These are phyloP conservation scores for Hyles lineata DNA, from an alignment of 2,888 invertebrate genomes.

Conservation along the genomic window DNA sequence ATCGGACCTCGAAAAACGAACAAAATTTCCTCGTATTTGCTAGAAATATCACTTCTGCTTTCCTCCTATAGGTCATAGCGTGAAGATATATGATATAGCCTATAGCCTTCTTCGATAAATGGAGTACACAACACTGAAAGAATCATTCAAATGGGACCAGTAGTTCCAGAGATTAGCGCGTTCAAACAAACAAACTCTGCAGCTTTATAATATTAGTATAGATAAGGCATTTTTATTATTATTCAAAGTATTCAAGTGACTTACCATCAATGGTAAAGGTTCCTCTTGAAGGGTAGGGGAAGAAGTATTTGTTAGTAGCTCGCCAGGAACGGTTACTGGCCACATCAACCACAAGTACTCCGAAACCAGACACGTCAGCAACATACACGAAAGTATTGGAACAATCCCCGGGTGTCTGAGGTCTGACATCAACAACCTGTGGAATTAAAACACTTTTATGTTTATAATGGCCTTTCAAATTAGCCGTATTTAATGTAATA, in stretches of 20 bases:
- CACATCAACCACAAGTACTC: constrained; percentile 87
- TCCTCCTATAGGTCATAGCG: no score
- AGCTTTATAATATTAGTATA: no score
- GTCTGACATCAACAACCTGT: constrained; percentile 86
- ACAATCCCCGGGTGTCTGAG: constrained; percentile 74
- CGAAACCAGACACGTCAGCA: constrained; percentile 87
- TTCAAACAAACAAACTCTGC: no score
- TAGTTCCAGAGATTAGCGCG: no score
- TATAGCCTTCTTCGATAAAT: no score
- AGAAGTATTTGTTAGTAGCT: constrained; percentile 86
- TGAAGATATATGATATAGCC: no score
- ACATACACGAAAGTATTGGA: constrained; percentile 87
- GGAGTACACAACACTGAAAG: no score
- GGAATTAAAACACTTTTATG: background rate
- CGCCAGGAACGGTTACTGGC: constrained; percentile 84
- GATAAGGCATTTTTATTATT: background rate
- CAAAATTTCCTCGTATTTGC: no score
- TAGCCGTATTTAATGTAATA: background rate
- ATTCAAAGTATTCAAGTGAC: background rate
- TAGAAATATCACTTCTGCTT: no score
- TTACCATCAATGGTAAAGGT: constrained; percentile 86
- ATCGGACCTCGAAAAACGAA: no score
- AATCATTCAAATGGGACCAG: no score
- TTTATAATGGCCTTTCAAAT: background rate
- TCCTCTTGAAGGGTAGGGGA: constrained; percentile 87